Conservation (phyloP, 1,140 invertebrate genomes). For the Panagrolaimus sp. region DNA sequence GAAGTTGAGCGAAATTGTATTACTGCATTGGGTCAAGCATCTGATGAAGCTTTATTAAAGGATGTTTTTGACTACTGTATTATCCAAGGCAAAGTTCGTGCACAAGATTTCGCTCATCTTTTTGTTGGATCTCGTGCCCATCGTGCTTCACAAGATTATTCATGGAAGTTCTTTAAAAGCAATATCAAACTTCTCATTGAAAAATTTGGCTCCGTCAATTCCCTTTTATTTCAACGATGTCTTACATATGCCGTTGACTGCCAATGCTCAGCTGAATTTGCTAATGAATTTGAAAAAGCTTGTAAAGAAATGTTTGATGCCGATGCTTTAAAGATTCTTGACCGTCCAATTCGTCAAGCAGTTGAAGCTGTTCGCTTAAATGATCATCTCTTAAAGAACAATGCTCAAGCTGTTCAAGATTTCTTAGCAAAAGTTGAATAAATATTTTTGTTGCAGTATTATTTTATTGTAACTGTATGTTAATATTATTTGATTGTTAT, state of each 20-base stretch:
- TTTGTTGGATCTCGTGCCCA: constrained; percentile 65
- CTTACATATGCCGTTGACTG: constrained; percentile 27
- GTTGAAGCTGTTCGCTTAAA: constrained; percentile 39
- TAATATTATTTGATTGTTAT: too few relatives aligned
- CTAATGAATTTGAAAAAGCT: constrained; percentile 30
- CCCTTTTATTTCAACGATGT: constrained; percentile 47
- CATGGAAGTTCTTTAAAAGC: constrained; percentile 85
- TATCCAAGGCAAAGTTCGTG: constrained; percentile 78
- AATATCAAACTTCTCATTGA: constrained; percentile 68
- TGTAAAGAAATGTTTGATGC: constrained; percentile 28
- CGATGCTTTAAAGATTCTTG: constrained; percentile 25
- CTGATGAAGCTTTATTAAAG: constrained; percentile 69
- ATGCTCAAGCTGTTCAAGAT: not conserved
- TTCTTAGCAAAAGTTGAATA: too few relatives aligned
- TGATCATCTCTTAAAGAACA: not conserved
- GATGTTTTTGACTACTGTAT: constrained; percentile 62
- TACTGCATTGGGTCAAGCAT: constrained; percentile 71
- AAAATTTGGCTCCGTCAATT: constrained; percentile 43
- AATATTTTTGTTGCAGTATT: too few relatives aligned
- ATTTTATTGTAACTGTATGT: too few relatives aligned
- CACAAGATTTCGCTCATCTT: constrained; percentile 81
- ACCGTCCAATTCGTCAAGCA: constrained; percentile 36
- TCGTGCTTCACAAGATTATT: constrained; percentile 70
- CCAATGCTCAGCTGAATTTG: constrained; percentile 25
- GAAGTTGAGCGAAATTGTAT: constrained; percentile 87